Base-by-base conservation (phyloP, 53 echinoderm and acorn worm genomes). In the Luidia sarsii region DNA sequence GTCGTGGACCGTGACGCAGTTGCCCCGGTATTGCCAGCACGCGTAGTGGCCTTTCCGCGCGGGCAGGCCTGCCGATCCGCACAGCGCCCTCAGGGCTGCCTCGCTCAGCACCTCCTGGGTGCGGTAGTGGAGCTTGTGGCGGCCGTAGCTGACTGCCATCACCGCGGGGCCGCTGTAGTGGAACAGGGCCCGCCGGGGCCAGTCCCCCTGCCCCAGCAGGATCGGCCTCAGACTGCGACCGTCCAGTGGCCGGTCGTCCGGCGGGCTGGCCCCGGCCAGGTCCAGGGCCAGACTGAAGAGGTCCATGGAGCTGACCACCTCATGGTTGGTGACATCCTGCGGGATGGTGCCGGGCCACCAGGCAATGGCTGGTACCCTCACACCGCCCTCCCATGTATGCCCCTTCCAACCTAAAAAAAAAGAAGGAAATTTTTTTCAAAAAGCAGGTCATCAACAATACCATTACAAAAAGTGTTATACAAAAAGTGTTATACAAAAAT, bases 341-440 rank as follows among this genome's bases (percentile, higher is more conserved):
- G 56, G 50, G 39, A 95, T 85, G 64, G 72, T 68, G 10, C 83
- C 92, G 8, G 95, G 93, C 95, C 95, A 95, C 81, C 83, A 79
- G 19, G 95, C 95, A 32, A 95, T 86, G 11, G 86, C 90, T 60
- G 95, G 92, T 6, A 95, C 90, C 54, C 95, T 87, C 22, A 90
- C 67, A 63, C 90, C 93, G 7, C 95, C 95, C 33, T 95, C 95
- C 95, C 95, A 95, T 2, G 85, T 79, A 3, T 85, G 43, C 7
- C 77, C 86, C 79, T 95, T 95, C 20, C 80, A 68, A 22, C 95
- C 95, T 95, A 33, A 22, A 41, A 38, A 57, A 34, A 2, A 48
- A 71, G 50, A 30, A 27, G 5, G 21, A 4, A n/a, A n/a, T n/a
- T n/a, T n/a, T n/a, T n/a, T n/a, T n/a, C n/a, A n/a, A n/a, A n/a